phyloP scores from a whole-genome alignment of 1,140 invertebrate species.

The Chlorops oryzae region DNA sequence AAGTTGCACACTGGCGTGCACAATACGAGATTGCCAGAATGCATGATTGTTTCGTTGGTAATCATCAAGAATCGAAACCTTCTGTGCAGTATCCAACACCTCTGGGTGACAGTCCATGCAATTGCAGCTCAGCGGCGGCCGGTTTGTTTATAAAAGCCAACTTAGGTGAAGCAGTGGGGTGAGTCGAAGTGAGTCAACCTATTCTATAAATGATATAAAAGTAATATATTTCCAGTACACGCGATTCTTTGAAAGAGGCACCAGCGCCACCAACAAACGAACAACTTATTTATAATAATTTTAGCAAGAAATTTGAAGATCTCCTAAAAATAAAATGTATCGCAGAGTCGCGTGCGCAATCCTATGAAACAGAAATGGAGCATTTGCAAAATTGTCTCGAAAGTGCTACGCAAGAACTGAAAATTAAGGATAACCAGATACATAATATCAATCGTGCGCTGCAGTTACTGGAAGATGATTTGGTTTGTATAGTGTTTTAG shows the following conservation, averaged over 20 bases:
- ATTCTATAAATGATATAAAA: too few relatives aligned
- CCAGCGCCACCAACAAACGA: conserved; percentile 31
- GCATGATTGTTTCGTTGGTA: conserved; percentile 40
- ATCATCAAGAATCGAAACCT: conserved; percentile 31
- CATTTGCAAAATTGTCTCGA: conserved; percentile 43
- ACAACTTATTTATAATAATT: conserved; percentile 36
- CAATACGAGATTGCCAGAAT: conserved; percentile 55
- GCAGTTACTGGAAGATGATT: conserved; percentile 52
- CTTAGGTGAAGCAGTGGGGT: conserved; percentile 20
- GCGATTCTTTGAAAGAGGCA: conserved; percentile 29
- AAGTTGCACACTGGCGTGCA: conserved; percentile 54
- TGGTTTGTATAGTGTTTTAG: conserved; percentile 38
- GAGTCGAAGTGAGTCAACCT: too few relatives aligned
- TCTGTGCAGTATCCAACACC: too few relatives aligned
- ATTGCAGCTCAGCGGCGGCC: conserved; percentile 38
- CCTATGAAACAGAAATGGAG: conserved; percentile 31
- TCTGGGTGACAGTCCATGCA: conserved; percentile 17
- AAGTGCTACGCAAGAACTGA: conserved; percentile 42
- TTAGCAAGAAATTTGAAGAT: conserved; percentile 42
- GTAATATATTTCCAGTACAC: conserved; percentile 19
- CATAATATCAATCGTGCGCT: conserved; percentile 49
- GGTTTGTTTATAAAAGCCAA: conserved; percentile 28
- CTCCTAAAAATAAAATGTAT: conserved; percentile 33
- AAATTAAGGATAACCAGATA: conserved; percentile 50
- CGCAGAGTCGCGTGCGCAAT: conserved; percentile 35